phyloP scores from a whole-genome alignment of 2,888 invertebrate species.

The Rhamnusium bicolor region DNA sequence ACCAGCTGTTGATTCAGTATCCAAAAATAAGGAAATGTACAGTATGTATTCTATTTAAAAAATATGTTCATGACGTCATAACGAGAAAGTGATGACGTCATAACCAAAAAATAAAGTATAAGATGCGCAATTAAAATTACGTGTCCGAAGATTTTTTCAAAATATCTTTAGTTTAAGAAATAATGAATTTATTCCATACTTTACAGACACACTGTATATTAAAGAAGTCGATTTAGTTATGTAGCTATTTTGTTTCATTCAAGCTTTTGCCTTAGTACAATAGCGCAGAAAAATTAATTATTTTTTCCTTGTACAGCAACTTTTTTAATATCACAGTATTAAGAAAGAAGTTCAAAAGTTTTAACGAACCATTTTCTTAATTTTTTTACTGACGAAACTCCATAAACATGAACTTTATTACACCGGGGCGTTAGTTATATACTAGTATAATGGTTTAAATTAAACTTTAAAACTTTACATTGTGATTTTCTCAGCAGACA shows the following conservation, averaged over 20 bases:
- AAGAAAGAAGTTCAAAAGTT: slow-evolving; percentile 17
- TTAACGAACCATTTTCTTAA: slow-evolving; percentile 7
- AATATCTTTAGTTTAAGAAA: too few relatives aligned
- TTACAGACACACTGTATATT: not conserved
- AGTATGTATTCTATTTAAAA: too few relatives aligned
- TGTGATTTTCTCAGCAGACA: slow-evolving; percentile 9
- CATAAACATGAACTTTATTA: slow-evolving; percentile 10
- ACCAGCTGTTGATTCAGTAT: too few relatives aligned
- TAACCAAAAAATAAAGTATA: too few relatives aligned
- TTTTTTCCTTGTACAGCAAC: not conserved
- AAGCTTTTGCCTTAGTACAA: not conserved
- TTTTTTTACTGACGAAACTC: slow-evolving; percentile 14
- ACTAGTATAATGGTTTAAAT: slow-evolving; percentile 11
- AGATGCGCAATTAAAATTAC: too few relatives aligned
- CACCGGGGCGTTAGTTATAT: slow-evolving; percentile 13
- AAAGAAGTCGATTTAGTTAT: not conserved
- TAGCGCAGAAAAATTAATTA: not conserved
- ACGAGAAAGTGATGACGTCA: too few relatives aligned
- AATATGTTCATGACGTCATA: too few relatives aligned
- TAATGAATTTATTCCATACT: too few relatives aligned
- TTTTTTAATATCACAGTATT: slow-evolving; percentile 14
- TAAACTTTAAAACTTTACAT: slow-evolving; percentile 19
- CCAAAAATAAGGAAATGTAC: too few relatives aligned
- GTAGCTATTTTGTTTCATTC: not conserved
- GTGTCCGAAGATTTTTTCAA: too few relatives aligned